A percentile compares a stretch with the other conserved stretches of the same genome.
These are phyloP conservation scores for Malaclemys terrapin DNA, from an alignment of 2,113 vertebrate genomes.

Conservation along the genomic window DNA sequence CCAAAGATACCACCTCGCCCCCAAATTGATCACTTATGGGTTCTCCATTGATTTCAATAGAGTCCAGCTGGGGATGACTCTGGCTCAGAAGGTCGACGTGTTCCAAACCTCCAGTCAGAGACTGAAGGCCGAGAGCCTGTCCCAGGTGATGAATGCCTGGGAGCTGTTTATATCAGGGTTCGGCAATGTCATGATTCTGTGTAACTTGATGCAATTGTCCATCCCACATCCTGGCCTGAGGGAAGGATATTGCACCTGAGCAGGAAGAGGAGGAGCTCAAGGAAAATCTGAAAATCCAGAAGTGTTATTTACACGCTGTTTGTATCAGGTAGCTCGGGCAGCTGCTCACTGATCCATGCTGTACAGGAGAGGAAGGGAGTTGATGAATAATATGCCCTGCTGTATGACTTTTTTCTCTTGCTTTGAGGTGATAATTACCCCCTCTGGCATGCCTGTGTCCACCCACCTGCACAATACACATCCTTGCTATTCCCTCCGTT, in stretches of 20 bases:
- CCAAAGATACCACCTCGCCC: neutral
- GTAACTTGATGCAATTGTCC: neutral
- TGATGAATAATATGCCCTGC: slow-evolving; percentile 11
- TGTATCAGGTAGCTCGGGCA: slow-evolving; percentile 27
- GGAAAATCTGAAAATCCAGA: slow-evolving; percentile 47
- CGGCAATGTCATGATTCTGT: fast-evolving
- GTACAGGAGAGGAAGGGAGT: slow-evolving; percentile 42
- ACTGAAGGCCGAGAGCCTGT: neutral
- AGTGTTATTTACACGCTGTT: slow-evolving; percentile 49
- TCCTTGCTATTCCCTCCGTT: neutral
- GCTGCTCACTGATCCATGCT: slow-evolving; percentile 31
- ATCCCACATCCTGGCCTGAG: neutral
- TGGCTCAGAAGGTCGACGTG: neutral
- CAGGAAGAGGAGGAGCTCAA: slow-evolving; percentile 36
- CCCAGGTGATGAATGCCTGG: neutral
- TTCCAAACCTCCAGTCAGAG: neutral
- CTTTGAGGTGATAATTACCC: slow-evolving; percentile 30
- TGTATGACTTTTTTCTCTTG: slow-evolving; percentile 38
- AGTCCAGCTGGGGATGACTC: neutral
- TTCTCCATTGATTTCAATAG: neutral
- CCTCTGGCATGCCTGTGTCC: neutral
- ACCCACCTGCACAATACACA: neutral
- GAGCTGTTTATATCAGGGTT: neutral
- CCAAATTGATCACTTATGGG: slow-evolving; percentile 7
- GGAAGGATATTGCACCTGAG: neutral